Evolutionary conservation across 2,797 vertebrate species (phyloP), one percentile per base, ranked within the genome.

Genomic region (Basileuterus tristriatus): DNA sequence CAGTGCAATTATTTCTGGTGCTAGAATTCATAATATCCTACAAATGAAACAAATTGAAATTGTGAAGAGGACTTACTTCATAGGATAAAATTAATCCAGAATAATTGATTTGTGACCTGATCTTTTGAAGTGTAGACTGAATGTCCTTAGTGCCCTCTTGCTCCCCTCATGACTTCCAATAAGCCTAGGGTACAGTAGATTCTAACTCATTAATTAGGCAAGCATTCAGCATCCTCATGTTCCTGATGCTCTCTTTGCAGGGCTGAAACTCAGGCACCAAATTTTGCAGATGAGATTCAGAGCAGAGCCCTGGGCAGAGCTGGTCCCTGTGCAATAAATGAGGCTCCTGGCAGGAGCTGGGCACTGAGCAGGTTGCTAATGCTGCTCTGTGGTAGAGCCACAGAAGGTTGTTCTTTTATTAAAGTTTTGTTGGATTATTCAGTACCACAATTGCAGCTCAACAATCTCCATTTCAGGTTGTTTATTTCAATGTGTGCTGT

Each of bases 81-180:
- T 78, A 83, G 55, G 69, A 81, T 90, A 34, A 93, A 95, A 94
- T 93, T 77, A 91, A 91, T 88, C 72, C 9, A 17, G 58, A 88
- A 36, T 83, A 94, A 96, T 88, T 90, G 91, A 95, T 95, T 93
- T 95, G 83, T 86, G 94, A 86, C 87, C 87, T 22, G 80, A 72
- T 91, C 50, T 91, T 91, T 58, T 20, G 7, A 58, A 92, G 41
- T 23, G 37, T 64, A 56, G 41, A 47, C 47, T 94, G 36, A 65
- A 70, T n/a, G 68, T 89, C 87, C 76, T 94, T 14, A 26, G 37
- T 91, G 75, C 71, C 87, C 78, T 95, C 84, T 68, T 77, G 75
- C 34, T 91, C 59, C 87, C 52, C 55, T 94, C 83, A 27, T 77
- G 78, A 80, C 84, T 94, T 76, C 37, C 76, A 67, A 77, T 70